Evolutionary conservation across 2,888 invertebrate species (phyloP), one percentile per base, ranked within the genome.

Genomic region (Drosophila suboccidentalis): DNA sequence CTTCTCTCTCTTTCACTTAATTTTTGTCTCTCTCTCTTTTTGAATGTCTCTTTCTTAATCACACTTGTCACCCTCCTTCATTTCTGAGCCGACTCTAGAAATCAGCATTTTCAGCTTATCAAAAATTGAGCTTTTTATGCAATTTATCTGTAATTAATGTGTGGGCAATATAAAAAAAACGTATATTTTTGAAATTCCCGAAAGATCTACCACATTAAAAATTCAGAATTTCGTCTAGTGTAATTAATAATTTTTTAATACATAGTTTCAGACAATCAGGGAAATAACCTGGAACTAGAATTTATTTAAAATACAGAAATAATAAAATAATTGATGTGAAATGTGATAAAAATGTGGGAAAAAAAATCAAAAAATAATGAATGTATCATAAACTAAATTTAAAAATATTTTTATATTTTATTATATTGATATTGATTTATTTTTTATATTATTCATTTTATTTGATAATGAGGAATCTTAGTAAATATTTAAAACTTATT

Each of bases 51-150:
- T 36, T 38, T n/a, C 44, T 34, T 44, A 19, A 34, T 55, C n/a
- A 43, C 34, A 55, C 11, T 55, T 44, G 43, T 55, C 55, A 32
- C 43, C 43, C 13, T 13, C 8, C 8, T 26, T 17, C 19, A 6
- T 15, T 3, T 9, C 9, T 29, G 0, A 17, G 2, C 17, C 13
- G 26, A 54, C 54, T 29, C 19, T 43, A n/a, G 19, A 29, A 41
- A 54, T 32, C 41, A 17, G 17, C 32, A 19, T 43, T 55, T 54
- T 17, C 32, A 32, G 19, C 19, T 55, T 43, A 55, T 43, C 54
- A n/a, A 19, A 54, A 32, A 32, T 17, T 15, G 6, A 43, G 29
- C 43, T 55, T 54, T 55, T 34, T 43, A 34, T 55, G 34, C 11
- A 1, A 13, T 13, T 34, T 4, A 10, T 22, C 22, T 11, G 3